A percentile compares a stretch with the other conserved stretches of the same genome.
phyloP scores from a whole-genome alignment of 2,888 invertebrate species.

The Hirtodrosophila duncani region DNA sequence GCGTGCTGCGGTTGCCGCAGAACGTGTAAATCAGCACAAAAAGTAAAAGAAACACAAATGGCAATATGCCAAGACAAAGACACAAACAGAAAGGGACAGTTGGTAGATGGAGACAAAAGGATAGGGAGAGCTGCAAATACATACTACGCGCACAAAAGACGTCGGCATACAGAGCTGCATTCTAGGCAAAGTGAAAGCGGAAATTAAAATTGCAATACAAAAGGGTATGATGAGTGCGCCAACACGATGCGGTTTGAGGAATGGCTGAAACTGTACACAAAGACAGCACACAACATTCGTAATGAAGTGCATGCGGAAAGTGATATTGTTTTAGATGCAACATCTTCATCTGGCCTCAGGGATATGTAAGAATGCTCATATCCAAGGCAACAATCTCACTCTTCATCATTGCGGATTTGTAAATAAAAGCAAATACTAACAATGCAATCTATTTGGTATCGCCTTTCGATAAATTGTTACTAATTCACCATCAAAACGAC shows the following conservation, averaged over 20 bases:
- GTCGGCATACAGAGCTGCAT: slow-evolving; percentile 49
- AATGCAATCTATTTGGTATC: too few species aligned
- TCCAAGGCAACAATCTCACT: too few species aligned
- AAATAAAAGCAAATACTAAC: too few species aligned
- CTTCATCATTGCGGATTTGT: too few species aligned
- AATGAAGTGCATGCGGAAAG: slow-evolving; percentile 49
- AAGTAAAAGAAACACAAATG: slow-evolving; percentile 29
- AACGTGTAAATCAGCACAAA: slow-evolving; percentile 64
- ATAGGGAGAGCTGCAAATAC: slow-evolving; percentile 2
- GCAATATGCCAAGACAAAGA: slow-evolving; percentile 34
- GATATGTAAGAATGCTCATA: too few species aligned
- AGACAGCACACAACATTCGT: slow-evolving; percentile 47
- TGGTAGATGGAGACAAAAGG: not conserved
- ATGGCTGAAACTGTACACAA: slow-evolving; percentile 28
- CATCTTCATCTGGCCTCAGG: too few species aligned
- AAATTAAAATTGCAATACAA: slow-evolving; percentile 72
- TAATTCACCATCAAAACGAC: too few species aligned
- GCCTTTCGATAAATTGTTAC: too few species aligned
- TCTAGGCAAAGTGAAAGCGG: slow-evolving; percentile 71
- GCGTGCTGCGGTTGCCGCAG: slow-evolving; percentile 27
- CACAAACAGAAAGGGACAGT: slow-evolving; percentile 4
- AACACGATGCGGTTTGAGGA: not conserved
- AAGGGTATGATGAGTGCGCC: slow-evolving; percentile 18
- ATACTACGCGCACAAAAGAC: slow-evolving; percentile 24
- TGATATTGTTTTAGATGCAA: slow-evolving; percentile 3